Conservation (phyloP, 2,113 vertebrate genomes). For the Strix uralensis region DNA sequence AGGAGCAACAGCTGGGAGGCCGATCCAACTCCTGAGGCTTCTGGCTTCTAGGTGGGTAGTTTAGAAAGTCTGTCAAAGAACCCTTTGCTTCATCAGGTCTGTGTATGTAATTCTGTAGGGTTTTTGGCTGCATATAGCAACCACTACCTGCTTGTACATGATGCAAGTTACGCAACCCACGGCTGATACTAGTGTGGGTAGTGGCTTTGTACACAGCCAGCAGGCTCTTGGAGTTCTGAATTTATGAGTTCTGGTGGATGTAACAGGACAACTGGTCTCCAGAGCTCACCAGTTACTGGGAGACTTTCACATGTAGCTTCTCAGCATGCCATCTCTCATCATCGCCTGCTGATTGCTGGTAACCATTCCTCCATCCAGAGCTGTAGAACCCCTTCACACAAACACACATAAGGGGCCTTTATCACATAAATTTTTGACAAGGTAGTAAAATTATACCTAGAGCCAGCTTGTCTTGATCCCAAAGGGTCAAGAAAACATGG, state of each 20-base stretch:
- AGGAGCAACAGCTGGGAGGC: background rate
- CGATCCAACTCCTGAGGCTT: background rate
- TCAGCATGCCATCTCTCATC: background rate
- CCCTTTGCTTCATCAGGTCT: background rate
- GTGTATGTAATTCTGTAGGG: background rate
- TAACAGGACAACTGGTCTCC: background rate
- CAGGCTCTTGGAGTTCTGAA: background rate
- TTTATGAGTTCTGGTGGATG: background rate
- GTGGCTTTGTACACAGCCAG: background rate
- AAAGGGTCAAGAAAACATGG: background rate
- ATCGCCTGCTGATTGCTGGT: background rate
- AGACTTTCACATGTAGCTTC: background rate
- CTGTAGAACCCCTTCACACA: background rate
- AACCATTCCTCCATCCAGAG: background rate
- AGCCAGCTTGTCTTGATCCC: background rate
- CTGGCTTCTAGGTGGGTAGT: background rate
- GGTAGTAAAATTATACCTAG: background rate
- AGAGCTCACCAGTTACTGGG: background rate
- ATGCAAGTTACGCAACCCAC: background rate
- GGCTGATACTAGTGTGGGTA: background rate
- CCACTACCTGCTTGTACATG: background rate
- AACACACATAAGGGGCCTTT: background rate
- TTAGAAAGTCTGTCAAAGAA: background rate
- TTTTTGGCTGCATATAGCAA: background rate
- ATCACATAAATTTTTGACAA: background rate